Evolutionary conservation across 2,888 invertebrate species (phyloP).

Genomic region (Melanophora roralis): DNA sequence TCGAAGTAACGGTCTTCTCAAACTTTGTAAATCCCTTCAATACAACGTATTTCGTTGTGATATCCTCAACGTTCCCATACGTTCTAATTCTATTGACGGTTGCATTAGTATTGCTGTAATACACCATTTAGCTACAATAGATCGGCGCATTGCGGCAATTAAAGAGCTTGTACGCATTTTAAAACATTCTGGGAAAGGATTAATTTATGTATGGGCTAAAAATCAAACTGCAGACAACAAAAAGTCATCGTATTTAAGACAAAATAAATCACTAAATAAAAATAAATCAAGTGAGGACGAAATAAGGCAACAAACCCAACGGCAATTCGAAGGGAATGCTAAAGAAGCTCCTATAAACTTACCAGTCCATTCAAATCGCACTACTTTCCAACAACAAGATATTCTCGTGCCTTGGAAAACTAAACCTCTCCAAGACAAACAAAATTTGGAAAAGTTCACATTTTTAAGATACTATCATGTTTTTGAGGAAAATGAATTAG

Average conservation of each 20-base stretch:
- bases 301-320: conserved; percentile 69
- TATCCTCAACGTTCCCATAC: conserved; percentile 85
- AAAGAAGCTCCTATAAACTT: conserved; percentile 65
- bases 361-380: conserved; percentile 93
- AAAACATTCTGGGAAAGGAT: conserved; percentile 83
- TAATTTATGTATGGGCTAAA: conserved; percentile 98
- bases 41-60: conserved; percentile 87
- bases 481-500: conserved; percentile 90
- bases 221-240: conserved; percentile 83
- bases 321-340: conserved; percentile 59
- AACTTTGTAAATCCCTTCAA: conserved; percentile 81
- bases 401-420: conserved; percentile 97
- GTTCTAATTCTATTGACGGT: conserved; percentile 84
- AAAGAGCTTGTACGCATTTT: conserved; percentile 87
- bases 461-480: conserved; percentile 95
- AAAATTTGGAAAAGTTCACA: conserved; percentile 74
- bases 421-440: conserved; percentile 49
- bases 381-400: conserved; percentile 92
- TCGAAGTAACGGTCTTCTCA: conserved; percentile 83
- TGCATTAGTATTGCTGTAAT: conserved; percentile 96
- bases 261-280: conserved; percentile 79
- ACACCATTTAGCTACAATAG: conserved; percentile 93
- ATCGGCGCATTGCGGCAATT: conserved; percentile 86
- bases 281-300: conserved; percentile 74
- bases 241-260: conserved; percentile 85